Conservation (phyloP, 2,888 invertebrate species). For the Shargacucullia verbasci region DNA sequence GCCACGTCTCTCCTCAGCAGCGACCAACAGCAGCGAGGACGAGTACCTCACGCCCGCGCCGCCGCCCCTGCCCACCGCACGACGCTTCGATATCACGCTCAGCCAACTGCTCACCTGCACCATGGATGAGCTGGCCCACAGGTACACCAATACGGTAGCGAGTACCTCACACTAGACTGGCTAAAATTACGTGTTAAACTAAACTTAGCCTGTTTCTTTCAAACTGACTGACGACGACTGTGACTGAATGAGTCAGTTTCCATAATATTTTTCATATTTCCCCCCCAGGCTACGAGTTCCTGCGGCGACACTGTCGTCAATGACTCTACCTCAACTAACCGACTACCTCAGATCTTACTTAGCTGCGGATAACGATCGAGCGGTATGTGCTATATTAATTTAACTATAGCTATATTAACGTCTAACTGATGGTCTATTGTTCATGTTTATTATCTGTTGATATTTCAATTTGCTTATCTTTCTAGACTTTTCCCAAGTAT, state of each 20-base stretch:
- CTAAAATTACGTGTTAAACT: too few relatives aligned
- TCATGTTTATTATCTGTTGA: too few relatives aligned
- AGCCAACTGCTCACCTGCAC: slow-evolving; percentile 95
- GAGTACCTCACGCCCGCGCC: slow-evolving; percentile 92
- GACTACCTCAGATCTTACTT: slow-evolving; percentile 91
- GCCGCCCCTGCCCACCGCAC: slow-evolving; percentile 85
- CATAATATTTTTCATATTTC: background rate
- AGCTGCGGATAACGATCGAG: slow-evolving; percentile 81
- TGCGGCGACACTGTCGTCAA: slow-evolving; percentile 93
- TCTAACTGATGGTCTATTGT: too few relatives aligned
- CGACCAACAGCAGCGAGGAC: slow-evolving; percentile 90
- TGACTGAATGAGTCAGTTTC: too few relatives aligned
- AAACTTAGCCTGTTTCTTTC: too few relatives aligned
- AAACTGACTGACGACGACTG: too few relatives aligned
- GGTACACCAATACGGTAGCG: slow-evolving; percentile 69
- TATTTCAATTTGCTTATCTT: too few relatives aligned
- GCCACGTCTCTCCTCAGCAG: slow-evolving; percentile 79
- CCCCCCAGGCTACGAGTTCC: slow-evolving; percentile 91
- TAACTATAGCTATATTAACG: too few relatives aligned
- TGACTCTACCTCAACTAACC: slow-evolving; percentile 96
- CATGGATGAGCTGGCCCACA: slow-evolving; percentile 93
- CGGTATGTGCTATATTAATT: slow-evolving; percentile 60
- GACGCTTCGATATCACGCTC: slow-evolving; percentile 93
- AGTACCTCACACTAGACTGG: too few relatives aligned
- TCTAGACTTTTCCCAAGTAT: too few relatives aligned